phyloP scores from a whole-genome alignment of 2,113 vertebrate genomes.

The Pachyramphus minor region DNA sequence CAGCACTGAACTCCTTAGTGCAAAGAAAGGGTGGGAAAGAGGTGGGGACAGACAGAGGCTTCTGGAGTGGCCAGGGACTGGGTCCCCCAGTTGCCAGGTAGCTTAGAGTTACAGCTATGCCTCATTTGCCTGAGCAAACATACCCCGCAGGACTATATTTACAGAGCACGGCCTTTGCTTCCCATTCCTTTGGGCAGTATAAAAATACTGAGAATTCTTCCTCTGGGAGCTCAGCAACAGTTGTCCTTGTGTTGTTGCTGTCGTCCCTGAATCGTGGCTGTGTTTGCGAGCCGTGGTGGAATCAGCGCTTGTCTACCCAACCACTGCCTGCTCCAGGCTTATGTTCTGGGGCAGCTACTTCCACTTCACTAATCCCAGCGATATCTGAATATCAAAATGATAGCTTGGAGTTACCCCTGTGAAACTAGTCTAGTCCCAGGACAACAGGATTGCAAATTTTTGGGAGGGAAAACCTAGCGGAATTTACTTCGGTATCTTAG shows the following conservation, averaged over 20 bases:
- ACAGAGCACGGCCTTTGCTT: conserved; percentile 48
- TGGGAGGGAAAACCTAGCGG: neutral
- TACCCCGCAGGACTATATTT: neutral
- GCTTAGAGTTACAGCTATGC: conserved; percentile 7
- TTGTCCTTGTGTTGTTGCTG: neutral
- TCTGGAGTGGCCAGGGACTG: rapidly evolving
- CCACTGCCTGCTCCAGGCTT: neutral
- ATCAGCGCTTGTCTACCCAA: rapidly evolving
- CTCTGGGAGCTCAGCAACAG: conserved; percentile 38
- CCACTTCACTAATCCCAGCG: neutral
- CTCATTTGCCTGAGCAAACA: conserved; percentile 49
- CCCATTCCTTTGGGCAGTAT: neutral
- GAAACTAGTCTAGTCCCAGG: neutral
- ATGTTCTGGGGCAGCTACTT: neutral
- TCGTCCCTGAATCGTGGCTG: rapidly evolving
- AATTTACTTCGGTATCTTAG: neutral
- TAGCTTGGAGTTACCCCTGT: neutral
- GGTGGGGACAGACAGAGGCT: neutral
- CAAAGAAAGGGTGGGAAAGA: neutral
- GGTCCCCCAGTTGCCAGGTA: neutral
- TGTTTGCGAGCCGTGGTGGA: neutral
- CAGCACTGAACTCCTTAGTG: neutral
- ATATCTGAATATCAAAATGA: neutral
- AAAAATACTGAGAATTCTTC: conserved; percentile 42
- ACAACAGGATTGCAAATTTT: neutral